These are phyloP conservation scores for Micronycteris hirsuta DNA, from an alignment of 2,113 vertebrate species.

Conservation along the genomic window DNA sequence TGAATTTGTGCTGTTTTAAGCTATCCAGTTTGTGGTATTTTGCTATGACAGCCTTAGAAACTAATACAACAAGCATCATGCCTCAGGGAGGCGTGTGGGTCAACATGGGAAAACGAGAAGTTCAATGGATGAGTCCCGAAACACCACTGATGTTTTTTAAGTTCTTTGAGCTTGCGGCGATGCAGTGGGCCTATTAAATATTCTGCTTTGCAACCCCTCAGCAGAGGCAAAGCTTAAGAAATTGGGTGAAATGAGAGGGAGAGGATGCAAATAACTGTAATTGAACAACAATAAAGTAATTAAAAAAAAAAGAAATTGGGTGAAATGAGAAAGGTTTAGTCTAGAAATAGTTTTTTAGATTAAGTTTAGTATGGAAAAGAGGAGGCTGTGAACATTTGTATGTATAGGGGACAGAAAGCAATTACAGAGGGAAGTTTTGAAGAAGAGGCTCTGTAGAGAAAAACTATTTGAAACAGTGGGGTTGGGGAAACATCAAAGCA, in stretches of 20 bases:
- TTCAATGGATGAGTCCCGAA: not conserved
- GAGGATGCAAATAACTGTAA: too few relatives aligned
- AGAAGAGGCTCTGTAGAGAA: not conserved
- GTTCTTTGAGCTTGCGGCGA: not conserved
- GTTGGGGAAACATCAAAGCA: not conserved
- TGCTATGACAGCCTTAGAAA: not conserved
- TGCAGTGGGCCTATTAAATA: not conserved
- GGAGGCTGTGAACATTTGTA: not conserved
- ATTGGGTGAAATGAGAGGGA: too few relatives aligned
- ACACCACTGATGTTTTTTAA: not conserved
- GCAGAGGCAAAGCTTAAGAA: not conserved
- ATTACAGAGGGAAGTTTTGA: not conserved
- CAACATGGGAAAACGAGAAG: not conserved
- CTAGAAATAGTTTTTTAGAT: not conserved
- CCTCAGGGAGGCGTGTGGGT: not conserved
- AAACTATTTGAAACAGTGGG: not conserved
- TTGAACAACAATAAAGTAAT: too few relatives aligned
- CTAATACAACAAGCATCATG: not conserved
- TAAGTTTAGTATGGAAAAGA: not conserved
- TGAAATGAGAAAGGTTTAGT: not conserved
- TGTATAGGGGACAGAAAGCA: not conserved
- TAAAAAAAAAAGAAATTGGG: not conserved
- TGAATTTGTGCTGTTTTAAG: not conserved
- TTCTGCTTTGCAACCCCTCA: not conserved
- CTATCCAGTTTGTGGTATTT: not conserved